Percentiles rank a stretch among this genome's conserved stretches.
Evolutionary conservation across 2,888 invertebrate genomes (phyloP).

Genomic region (Nysson spinosus): DNA sequence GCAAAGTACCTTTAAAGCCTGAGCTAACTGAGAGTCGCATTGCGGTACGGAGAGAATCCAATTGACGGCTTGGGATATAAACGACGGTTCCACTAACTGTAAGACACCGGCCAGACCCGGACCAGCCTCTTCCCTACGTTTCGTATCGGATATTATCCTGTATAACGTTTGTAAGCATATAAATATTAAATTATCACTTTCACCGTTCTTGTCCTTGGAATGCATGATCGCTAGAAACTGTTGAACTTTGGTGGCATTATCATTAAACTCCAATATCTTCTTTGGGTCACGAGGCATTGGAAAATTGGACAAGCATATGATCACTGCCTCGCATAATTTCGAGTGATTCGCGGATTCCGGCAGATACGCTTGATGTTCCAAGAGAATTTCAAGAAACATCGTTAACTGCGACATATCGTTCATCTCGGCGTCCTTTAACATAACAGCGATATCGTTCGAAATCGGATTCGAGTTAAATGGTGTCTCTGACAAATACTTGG

Average conservation of each 20-base stretch:
- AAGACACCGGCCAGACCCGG: conserved; percentile 82
- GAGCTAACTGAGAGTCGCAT: conserved; percentile 80
- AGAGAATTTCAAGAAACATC: conserved; percentile 53
- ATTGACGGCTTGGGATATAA: conserved; percentile 77
- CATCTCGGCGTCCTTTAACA: conserved; percentile 53
- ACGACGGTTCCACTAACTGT: conserved; percentile 78
- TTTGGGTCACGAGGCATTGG: conserved; percentile 47
- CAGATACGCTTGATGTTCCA: conserved; percentile 56
- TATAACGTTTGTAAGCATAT: conserved; percentile 81
- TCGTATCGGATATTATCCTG: conserved; percentile 81
- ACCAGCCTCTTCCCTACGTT: conserved; percentile 78
- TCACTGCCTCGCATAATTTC: conserved; percentile 64
- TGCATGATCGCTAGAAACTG: conserved; percentile 53
- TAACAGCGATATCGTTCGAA: conserved; percentile 61
- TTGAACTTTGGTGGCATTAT: conserved; percentile 54
- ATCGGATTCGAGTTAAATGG: conserved; percentile 45
- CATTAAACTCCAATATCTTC: conserved; percentile 52
- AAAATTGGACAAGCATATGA: conserved; percentile 61
- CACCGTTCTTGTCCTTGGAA: conserved; percentile 40
- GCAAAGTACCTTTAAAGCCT: conserved; percentile 83
- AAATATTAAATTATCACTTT: conserved; percentile 78
- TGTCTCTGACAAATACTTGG: conserved; percentile 60
- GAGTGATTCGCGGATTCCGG: conserved; percentile 45
- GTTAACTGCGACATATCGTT: conserved; percentile 58
- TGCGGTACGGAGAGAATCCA: conserved; percentile 76